phyloP scores from a whole-genome alignment of 2,888 invertebrate genomes.

The Pandemis cinnamomeana region DNA sequence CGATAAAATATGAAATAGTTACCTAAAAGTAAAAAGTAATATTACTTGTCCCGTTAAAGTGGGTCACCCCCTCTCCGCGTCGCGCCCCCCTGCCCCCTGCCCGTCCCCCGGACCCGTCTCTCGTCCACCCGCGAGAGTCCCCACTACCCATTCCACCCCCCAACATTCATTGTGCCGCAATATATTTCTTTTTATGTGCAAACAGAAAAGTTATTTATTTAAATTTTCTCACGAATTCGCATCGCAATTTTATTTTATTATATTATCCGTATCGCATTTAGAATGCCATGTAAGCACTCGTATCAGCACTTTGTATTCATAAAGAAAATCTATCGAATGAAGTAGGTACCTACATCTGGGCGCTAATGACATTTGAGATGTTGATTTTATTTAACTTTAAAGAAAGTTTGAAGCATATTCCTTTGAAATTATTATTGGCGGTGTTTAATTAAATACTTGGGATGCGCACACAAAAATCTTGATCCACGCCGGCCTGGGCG shows the following conservation, averaged over 20 bases:
- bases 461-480: slow-evolving; percentile 6
- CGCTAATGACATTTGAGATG: slow-evolving; percentile 15
- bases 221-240: slow-evolving; percentile 85
- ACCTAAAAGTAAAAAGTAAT: slow-evolving; percentile 85
- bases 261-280: slow-evolving; percentile 83
- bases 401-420: neutral
- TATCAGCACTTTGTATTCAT: slow-evolving; percentile 51
- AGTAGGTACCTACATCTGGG: neutral
- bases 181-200: slow-evolving; percentile 85
- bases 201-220: slow-evolving; percentile 85
- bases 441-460: neutral
- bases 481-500: slow-evolving; percentile 10
- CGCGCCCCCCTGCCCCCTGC: slow-evolving; percentile 48
- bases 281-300: slow-evolving; percentile 72
- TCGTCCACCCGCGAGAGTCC: slow-evolving; percentile 74
- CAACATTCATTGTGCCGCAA: slow-evolving; percentile 85
- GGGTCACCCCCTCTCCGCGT: slow-evolving; percentile 77
- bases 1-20: slow-evolving; percentile 84
- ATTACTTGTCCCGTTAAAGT: slow-evolving; percentile 85
- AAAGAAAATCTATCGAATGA: slow-evolving; percentile 50
- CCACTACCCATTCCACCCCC: slow-evolving; percentile 72
- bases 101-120: slow-evolving; percentile 63
- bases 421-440: neutral
- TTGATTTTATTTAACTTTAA: neutral
- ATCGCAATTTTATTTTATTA: slow-evolving; percentile 84